Evolutionary conservation across 2,797 vertebrate genomes (phyloP).

Genomic region (Eulemur mongoz): DNA sequence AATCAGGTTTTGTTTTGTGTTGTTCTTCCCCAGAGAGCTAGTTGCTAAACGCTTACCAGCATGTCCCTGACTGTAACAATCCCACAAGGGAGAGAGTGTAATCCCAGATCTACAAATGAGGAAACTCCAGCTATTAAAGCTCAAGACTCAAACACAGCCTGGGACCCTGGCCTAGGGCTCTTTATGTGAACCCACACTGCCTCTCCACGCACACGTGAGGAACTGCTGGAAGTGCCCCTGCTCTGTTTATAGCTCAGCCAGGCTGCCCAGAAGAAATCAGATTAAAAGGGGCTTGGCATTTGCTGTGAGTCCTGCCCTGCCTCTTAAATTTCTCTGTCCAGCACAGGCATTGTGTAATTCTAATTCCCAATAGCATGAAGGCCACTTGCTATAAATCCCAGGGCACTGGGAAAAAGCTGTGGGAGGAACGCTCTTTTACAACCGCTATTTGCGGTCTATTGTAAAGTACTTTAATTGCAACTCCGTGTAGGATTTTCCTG

Average conservation of each 20-base stretch:
- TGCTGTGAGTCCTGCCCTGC: neutral
- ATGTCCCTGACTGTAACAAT: neutral
- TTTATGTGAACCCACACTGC: conserved; percentile 1
- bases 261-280: neutral
- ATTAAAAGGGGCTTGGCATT: neutral
- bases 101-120: neutral
- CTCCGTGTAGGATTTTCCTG: conserved; percentile 24
- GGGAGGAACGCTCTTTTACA: neutral
- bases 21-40: neutral
- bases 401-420: neutral
- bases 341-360: neutral
- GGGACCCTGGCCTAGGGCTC: neutral
- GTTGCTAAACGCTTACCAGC: neutral
- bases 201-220: neutral
- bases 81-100: neutral
- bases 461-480: conserved; percentile 59
- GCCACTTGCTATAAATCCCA: conserved; percentile 44
- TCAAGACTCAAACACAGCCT: neutral
- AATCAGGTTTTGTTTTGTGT: neutral
- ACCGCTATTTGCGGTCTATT: conserved; percentile 27
- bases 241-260: neutral
- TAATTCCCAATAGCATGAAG: neutral
- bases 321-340: conserved; percentile 46
- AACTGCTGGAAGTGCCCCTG: neutral
- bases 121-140: neutral